A percentile compares a stretch with the other conserved stretches of the same genome.
Evolutionary conservation across 2,888 invertebrate species (phyloP).

Genomic region (Tenthredo livida): DNA sequence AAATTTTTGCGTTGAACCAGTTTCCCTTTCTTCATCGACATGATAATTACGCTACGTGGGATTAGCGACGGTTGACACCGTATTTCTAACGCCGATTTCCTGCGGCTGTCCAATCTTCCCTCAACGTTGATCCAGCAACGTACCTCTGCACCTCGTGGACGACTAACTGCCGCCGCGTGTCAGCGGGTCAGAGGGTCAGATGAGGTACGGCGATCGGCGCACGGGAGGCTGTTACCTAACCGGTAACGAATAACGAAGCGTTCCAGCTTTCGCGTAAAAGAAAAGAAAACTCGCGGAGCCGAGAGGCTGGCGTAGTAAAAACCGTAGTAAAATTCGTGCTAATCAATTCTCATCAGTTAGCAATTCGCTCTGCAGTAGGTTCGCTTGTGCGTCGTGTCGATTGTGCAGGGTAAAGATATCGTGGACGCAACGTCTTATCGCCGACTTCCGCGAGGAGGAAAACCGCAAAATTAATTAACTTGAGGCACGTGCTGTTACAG

Average conservation of each 20-base stretch:
- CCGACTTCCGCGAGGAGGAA: slow-evolving; percentile 37
- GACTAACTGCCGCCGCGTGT: slow-evolving; percentile 50
- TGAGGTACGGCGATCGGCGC: slow-evolving; percentile 48
- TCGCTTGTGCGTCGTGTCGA: neutral
- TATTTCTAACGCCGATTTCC: slow-evolving; percentile 42
- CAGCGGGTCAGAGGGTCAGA: slow-evolving; percentile 52
- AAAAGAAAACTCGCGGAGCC: neutral
- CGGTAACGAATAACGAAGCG: slow-evolving; percentile 41
- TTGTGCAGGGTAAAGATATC: neutral
- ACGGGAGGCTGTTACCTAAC: slow-evolving; percentile 46
- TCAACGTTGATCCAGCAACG: slow-evolving; percentile 1
- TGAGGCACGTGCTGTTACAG: slow-evolving; percentile 26
- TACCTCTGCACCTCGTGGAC: slow-evolving; percentile 49
- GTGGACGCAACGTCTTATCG: slow-evolving; percentile 18
- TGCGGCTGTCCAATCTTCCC: slow-evolving; percentile 23
- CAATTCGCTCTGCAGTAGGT: neutral
- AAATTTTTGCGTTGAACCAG: slow-evolving; percentile 30
- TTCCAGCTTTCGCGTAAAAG: slow-evolving; percentile 48
- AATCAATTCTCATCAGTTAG: slow-evolving; percentile 19
- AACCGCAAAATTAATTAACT: slow-evolving; percentile 35
- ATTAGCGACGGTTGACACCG: slow-evolving; percentile 49
- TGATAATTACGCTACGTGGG: slow-evolving; percentile 44
- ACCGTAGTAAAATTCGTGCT: slow-evolving; percentile 21
- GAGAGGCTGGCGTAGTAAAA: neutral
- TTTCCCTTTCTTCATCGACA: slow-evolving; percentile 33